Evolutionary conservation across 1,140 invertebrate species (phyloP), one percentile per base, ranked within the genome.

Genomic region (Lepidurus couesii): DNA sequence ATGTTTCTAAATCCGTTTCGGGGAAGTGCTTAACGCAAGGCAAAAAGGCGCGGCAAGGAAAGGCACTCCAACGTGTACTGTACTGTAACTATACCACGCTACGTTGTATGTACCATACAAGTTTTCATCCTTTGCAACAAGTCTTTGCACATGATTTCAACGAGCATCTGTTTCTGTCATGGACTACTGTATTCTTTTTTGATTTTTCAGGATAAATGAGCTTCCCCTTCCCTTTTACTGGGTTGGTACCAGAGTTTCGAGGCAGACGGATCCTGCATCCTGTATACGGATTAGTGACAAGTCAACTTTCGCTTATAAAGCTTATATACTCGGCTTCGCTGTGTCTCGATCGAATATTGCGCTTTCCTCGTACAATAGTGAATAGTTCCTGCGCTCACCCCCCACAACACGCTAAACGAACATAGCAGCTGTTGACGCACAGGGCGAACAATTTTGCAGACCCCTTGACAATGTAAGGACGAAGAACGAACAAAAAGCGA

Each of bases 231-330:
- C 16, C 53, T 65, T 65, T 65, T 21, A 0, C 13, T 65, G 4
- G 13, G 53, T 65, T 13, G 53, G 16, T 65, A 65, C 4, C 53
- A 21, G 21, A 21, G 16, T 65, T 5, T 13, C 7, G 53, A 65
- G 53, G 13, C 53, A 65, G 9, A 21, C 16, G 16, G 53, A 16
- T 65, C 16, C 53, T 65, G 13, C 21, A n/a, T 65, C 53, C 53
- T 65, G 53, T 16, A 65, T 21, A 65, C 13, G 53, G 53, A n/a
- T 65, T 65, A 65, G 21, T 65, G 53, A 65, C 53, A 65, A 65
- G 21, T 65, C 21, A 65, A 65, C 21, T 13, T 65, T 65, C 45
- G 45, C 45, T 47, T 4, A 16, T 47, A 10, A 5, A 16, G 45
- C 45, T 47, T 4, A 4, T 47, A 10, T 47, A 16, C 45, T 47